A percentile compares a stretch with the other conserved stretches of the same genome.
phyloP scores from a whole-genome alignment of 2,113 vertebrate species.

The Agapornis roseicollis region DNA sequence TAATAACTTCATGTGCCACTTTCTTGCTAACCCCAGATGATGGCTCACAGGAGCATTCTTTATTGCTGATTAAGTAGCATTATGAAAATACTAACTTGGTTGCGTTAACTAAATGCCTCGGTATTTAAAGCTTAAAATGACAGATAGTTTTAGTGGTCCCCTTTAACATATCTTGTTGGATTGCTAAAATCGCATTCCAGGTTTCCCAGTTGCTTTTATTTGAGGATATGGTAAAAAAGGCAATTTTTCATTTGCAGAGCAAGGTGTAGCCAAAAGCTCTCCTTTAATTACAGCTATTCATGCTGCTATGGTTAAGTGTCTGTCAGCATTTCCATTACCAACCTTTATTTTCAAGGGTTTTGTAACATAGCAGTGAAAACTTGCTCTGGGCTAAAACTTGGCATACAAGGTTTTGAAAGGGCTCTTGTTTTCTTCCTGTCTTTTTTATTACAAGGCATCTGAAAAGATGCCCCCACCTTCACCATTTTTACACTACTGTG shows the following conservation, averaged over 20 bases:
- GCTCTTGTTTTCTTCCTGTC: constrained; percentile 28
- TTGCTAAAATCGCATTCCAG: constrained; percentile 54
- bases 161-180: constrained; percentile 60
- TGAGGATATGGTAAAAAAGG: constrained; percentile 65
- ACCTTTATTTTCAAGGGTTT: constrained; percentile 73
- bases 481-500: not conserved
- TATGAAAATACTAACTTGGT: constrained; percentile 76
- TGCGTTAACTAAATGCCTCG: constrained; percentile 69
- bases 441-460: constrained; percentile 53
- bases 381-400: constrained; percentile 74
- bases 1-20: constrained; percentile 74
- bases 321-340: constrained; percentile 76
- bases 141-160: constrained; percentile 61
- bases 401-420: constrained; percentile 62
- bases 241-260: constrained; percentile 65
- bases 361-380: constrained; percentile 71
- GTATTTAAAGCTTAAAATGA: constrained; percentile 72
- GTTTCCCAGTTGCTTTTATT: constrained; percentile 62
- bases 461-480: not conserved
- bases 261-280: constrained; percentile 75
- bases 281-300: constrained; percentile 76
- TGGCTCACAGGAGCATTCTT: constrained; percentile 74
- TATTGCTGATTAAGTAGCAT: constrained; percentile 75
- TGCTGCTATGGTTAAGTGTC: constrained; percentile 70
- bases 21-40: constrained; percentile 71